Evolutionary conservation across 1,140 invertebrate species (phyloP).

Genomic region (Cheumatopsyche charites): DNA sequence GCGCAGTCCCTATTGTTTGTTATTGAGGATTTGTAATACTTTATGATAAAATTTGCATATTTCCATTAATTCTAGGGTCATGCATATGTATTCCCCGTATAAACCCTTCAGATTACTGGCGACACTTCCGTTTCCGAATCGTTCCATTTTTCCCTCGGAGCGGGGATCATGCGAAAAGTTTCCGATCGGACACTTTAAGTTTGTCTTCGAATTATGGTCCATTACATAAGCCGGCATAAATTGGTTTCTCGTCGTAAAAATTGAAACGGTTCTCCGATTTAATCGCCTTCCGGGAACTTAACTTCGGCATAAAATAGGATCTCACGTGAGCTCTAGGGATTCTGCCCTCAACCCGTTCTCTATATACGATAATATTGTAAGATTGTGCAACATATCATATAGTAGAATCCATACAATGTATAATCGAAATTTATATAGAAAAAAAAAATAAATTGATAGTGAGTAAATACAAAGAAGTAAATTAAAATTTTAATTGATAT

Average conservation of each 20-base stretch:
- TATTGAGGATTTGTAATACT: conserved; percentile 28
- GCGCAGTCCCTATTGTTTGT: conserved; percentile 19
- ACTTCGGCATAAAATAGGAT: conserved; percentile 3
- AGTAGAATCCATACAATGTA: too few relatives aligned
- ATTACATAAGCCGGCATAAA: conserved; percentile 11
- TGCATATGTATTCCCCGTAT: conserved; percentile 16
- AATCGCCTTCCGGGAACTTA: conserved; percentile 14
- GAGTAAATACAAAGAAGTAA: too few relatives aligned
- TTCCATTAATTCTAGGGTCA: conserved; percentile 25
- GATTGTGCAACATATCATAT: too few relatives aligned
- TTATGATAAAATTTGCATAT: conserved; percentile 27
- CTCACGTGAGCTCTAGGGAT: background rate
- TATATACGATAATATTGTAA: too few relatives aligned
- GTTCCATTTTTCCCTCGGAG: too few relatives aligned
- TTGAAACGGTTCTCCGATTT: conserved; percentile 17
- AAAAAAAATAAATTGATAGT: too few relatives aligned
- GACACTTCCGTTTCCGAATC: conserved; percentile 3
- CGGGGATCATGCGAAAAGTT: too few relatives aligned
- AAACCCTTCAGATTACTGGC: conserved; percentile 2
- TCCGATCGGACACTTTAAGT: too few relatives aligned
- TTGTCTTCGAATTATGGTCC: background rate
- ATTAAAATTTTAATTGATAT: too few relatives aligned
- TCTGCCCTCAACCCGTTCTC: background rate
- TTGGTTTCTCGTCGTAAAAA: conserved; percentile 13
- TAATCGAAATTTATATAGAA: too few relatives aligned